Evolutionary conservation across 1,140 invertebrate genomes (phyloP).

Genomic region (Neodiprion lecontei): DNA sequence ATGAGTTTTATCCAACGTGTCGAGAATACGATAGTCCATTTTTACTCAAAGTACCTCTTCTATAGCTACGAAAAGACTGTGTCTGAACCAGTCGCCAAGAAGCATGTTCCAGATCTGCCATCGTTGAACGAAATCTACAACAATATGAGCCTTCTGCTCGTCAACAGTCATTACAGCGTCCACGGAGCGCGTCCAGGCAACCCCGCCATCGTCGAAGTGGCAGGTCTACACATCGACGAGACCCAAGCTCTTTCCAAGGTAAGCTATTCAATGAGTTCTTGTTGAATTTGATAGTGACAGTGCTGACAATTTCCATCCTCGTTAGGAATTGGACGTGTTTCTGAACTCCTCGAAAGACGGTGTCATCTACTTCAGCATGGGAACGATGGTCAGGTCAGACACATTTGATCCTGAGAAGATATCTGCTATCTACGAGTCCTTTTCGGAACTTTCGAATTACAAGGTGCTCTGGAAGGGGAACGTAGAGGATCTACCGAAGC

Average conservation of each 20-base stretch:
- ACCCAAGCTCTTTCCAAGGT: background rate
- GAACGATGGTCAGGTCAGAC: conserved; percentile 73
- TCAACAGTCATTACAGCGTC: conserved; percentile 55
- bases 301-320: conserved; percentile 30
- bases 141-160: conserved; percentile 47
- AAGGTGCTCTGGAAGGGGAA: conserved; percentile 43
- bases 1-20: conserved; percentile 45
- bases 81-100: conserved; percentile 29
- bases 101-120: conserved; percentile 66
- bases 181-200: conserved; percentile 46
- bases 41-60: conserved; percentile 7
- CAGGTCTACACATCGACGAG: conserved; percentile 53
- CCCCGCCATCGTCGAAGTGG: conserved; percentile 55
- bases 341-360: conserved; percentile 72
- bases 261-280: background rate
- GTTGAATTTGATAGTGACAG: background rate
- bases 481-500: conserved; percentile 41
- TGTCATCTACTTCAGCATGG: conserved; percentile 76
- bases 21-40: conserved; percentile 30
- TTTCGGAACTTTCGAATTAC: conserved; percentile 39
- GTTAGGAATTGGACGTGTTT: conserved; percentile 70
- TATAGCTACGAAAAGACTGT: background rate
- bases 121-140: conserved; percentile 64
- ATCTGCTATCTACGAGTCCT: conserved; percentile 36
- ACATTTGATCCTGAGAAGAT: conserved; percentile 41